These are phyloP conservation scores for Caerostris extrusa DNA, from an alignment of 1,140 invertebrate genomes.

Conservation along the genomic window DNA sequence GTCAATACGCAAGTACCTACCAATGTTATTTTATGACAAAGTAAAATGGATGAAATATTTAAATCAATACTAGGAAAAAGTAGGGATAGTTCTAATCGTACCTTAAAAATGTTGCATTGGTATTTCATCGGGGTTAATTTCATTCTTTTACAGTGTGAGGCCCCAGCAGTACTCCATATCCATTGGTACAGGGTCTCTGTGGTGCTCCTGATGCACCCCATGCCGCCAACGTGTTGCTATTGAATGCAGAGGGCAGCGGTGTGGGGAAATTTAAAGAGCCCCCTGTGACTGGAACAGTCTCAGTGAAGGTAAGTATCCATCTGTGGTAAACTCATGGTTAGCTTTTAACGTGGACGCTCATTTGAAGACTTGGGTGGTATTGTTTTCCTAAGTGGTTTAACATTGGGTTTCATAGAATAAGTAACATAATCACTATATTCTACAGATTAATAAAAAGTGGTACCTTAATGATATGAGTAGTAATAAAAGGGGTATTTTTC, in stretches of 20 bases:
- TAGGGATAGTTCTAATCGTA: too few relatives aligned
- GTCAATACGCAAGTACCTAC: too few relatives aligned
- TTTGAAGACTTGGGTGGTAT: neutral
- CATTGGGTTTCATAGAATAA: too few relatives aligned
- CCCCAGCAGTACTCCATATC: slow-evolving; percentile 89
- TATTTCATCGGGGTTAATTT: too few relatives aligned
- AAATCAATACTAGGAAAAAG: too few relatives aligned
- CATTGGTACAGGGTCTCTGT: slow-evolving; percentile 99
- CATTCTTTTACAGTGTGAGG: slow-evolving; percentile 79
- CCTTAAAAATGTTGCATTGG: too few relatives aligned
- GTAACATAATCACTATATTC: neutral
- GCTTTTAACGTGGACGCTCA: neutral
- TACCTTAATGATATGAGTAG: too few relatives aligned
- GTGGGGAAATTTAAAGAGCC: slow-evolving; percentile 90
- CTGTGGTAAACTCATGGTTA: neutral
- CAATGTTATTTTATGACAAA: too few relatives aligned
- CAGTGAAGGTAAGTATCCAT: slow-evolving; percentile 79
- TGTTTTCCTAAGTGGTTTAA: neutral
- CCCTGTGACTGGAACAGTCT: slow-evolving; percentile 83
- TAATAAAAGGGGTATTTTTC: too few relatives aligned
- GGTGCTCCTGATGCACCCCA: slow-evolving; percentile 97
- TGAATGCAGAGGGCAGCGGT: slow-evolving; percentile 89
- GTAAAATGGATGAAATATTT: too few relatives aligned
- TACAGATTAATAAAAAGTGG: neutral
- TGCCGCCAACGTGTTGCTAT: slow-evolving; percentile 86